These are phyloP conservation scores for Drosophila melanica DNA, from an alignment of 1,140 invertebrate species.

Conservation along the genomic window DNA sequence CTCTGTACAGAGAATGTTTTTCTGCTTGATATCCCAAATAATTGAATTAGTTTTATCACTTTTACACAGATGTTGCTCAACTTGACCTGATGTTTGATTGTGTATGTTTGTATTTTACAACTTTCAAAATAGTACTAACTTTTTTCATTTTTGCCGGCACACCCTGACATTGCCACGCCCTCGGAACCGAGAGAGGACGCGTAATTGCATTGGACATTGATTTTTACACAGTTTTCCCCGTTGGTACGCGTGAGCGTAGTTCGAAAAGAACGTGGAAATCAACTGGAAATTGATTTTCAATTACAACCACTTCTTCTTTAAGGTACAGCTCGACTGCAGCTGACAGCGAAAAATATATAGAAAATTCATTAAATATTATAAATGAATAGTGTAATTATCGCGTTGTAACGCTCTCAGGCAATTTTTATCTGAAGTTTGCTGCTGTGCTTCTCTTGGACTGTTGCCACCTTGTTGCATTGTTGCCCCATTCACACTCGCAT, in stretches of 20 bases:
- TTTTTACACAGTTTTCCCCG: slow-evolving; percentile 15
- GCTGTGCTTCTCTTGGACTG: background rate
- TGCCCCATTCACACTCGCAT: background rate
- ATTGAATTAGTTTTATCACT: slow-evolving; percentile 6
- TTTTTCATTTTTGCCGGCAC: slow-evolving; percentile 9
- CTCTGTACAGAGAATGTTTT: too few relatives aligned
- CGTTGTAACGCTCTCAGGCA: background rate
- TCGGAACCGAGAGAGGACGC: slow-evolving; percentile 22
- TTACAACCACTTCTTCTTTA: slow-evolving; percentile 25
- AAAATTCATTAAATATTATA: slow-evolving; percentile 27
- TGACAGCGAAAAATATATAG: slow-evolving; percentile 36
- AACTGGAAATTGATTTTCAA: slow-evolving; percentile 69
- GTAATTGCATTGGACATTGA: slow-evolving; percentile 63
- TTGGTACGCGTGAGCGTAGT: background rate
- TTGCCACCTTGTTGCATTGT: slow-evolving; percentile 24
- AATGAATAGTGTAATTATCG: slow-evolving; percentile 23
- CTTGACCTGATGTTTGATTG: slow-evolving; percentile 3
- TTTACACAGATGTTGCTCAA: slow-evolving; percentile 18
- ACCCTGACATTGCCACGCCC: background rate
- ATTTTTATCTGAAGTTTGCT: background rate
- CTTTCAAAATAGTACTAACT: slow-evolving; percentile 10
- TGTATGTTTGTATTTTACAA: background rate
- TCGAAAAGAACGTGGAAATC: slow-evolving; percentile 44
- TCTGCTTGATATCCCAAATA: background rate
- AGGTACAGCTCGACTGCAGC: slow-evolving; percentile 12